phyloP scores from a whole-genome alignment of 1,140 invertebrate species.

The Drosophila takahashii region DNA sequence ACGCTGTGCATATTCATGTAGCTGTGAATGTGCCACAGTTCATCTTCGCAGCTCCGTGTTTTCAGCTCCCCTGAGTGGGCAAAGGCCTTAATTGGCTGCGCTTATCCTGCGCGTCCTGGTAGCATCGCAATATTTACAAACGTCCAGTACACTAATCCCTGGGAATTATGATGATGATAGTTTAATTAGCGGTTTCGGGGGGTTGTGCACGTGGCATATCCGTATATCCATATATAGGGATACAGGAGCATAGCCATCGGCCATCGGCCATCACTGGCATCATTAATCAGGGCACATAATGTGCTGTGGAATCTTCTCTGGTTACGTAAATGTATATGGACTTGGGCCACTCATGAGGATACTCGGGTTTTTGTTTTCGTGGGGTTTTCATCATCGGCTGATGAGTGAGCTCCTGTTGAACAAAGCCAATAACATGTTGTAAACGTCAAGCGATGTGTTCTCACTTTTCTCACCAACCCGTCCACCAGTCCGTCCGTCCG shows the following conservation, averaged over 20 bases:
- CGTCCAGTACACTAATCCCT: conserved; percentile 19
- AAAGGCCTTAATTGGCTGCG: conserved; percentile 16
- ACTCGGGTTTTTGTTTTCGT: background rate
- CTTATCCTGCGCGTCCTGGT: conserved; percentile 4
- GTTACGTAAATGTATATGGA: conserved; percentile 35
- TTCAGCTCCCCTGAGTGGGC: conserved; percentile 1
- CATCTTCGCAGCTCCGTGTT: background rate
- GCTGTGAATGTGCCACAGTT: conserved; percentile 10
- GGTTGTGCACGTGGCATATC: background rate
- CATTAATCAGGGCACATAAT: conserved; percentile 64
- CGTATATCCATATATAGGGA: background rate
- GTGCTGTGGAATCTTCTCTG: conserved; percentile 9
- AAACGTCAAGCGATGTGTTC: conserved; percentile 57
- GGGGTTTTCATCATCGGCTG: too few species aligned
- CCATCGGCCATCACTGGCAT: conserved; percentile 17
- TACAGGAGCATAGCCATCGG: background rate
- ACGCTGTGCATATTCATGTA: conserved; percentile 7
- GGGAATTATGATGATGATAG: conserved; percentile 26
- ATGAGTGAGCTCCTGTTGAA: conserved; percentile 36
- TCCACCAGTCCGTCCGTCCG: too few species aligned
- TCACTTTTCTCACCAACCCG: conserved; percentile 10
- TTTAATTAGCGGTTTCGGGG: conserved; percentile 44
- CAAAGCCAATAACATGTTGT: conserved; percentile 71
- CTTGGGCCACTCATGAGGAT: background rate
- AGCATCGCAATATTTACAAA: background rate